These are phyloP conservation scores for Caranx melampygus DNA, from an alignment of 2,113 vertebrate genomes.

Conservation along the genomic window DNA sequence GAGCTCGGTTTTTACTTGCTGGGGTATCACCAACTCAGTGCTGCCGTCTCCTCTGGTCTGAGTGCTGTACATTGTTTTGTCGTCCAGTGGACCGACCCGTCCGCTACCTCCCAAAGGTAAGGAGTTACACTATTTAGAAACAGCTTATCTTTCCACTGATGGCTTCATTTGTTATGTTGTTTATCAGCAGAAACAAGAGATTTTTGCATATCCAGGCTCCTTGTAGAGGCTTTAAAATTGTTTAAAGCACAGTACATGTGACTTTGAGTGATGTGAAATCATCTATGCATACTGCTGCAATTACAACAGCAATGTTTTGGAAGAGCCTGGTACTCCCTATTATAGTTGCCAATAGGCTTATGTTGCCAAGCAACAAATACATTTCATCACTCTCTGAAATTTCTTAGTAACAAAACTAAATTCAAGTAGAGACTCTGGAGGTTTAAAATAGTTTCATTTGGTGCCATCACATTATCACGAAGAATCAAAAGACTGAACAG, in stretches of 20 bases:
- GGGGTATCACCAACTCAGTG: no score
- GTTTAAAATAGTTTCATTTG: neutral
- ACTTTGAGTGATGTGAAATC: neutral
- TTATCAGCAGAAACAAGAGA: no score
- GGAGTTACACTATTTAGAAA: no score
- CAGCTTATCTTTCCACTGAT: no score
- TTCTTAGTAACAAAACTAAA: neutral
- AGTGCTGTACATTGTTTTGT: no score
- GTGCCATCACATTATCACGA: neutral
- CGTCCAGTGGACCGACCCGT: no score
- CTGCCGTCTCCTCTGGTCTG: no score
- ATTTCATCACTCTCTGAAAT: neutral
- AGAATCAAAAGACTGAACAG: neutral
- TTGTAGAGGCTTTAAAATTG: neutral
- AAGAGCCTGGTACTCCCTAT: neutral
- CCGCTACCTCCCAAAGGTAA: no score
- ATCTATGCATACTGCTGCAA: neutral
- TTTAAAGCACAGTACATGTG: neutral
- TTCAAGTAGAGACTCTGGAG: neutral
- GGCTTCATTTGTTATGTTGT: no score
- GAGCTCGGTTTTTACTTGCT: no score
- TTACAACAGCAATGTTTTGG: neutral
- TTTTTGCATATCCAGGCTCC: no score
- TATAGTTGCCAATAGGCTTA: neutral
- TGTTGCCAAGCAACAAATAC: neutral